These are phyloP conservation scores for Leptinotarsa peninsularis DNA, from an alignment of 2,888 invertebrate genomes.

Conservation along the genomic window DNA sequence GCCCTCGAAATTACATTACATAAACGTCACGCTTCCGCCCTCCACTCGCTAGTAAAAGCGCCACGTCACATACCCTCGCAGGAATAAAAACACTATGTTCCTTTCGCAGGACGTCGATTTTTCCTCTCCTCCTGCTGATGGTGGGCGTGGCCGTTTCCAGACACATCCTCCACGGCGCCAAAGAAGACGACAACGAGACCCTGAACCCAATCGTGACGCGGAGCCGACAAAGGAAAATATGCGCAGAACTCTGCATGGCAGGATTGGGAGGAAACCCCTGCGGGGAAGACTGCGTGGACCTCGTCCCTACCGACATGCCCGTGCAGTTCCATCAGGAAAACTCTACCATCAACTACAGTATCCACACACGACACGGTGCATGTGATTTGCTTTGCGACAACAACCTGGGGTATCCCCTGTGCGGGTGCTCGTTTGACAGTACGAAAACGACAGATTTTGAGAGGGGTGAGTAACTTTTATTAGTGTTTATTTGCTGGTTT, in stretches of 20 bases:
- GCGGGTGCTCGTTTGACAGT: conserved; percentile 63
- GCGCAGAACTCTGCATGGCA: conserved; percentile 64
- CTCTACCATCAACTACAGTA: conserved; percentile 23
- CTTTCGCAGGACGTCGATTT: conserved; percentile 61
- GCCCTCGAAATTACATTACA: background rate
- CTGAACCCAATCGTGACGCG: conserved; percentile 61
- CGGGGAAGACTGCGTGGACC: conserved; percentile 68
- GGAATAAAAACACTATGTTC: conserved; percentile 36
- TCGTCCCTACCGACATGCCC: conserved; percentile 68
- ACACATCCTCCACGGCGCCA: conserved; percentile 43
- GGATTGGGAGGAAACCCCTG: conserved; percentile 71
- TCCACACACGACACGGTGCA: conserved; percentile 68
- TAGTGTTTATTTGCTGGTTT: background rate
- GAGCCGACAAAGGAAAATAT: conserved; percentile 62
- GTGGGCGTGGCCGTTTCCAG: conserved; percentile 55
- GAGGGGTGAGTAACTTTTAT: conserved; percentile 43
- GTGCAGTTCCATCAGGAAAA: conserved; percentile 41
- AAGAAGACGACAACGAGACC: conserved; percentile 54
- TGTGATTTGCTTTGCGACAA: conserved; percentile 74
- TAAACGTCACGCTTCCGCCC: background rate
- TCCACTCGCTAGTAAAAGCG: background rate
- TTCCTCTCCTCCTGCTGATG: conserved; percentile 50
- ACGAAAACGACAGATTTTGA: conserved; percentile 63
- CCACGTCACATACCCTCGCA: conserved; percentile 1
- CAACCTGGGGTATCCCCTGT: conserved; percentile 72